Base-by-base conservation (phyloP, 1,140 invertebrate genomes). In the Sarcophaga peregrina region DNA sequence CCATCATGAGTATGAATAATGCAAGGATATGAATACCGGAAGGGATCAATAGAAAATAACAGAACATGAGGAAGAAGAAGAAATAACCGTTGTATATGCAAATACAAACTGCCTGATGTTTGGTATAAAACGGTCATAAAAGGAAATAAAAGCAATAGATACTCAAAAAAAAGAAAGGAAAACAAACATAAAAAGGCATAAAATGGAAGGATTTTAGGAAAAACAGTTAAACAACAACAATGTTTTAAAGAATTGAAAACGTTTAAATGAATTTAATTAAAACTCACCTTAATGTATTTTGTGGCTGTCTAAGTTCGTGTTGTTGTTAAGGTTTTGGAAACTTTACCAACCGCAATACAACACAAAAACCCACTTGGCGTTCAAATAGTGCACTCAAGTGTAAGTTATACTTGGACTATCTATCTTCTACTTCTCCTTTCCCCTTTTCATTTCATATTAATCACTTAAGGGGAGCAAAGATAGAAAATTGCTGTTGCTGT, bases 361-460 rank as follows among this genome's bases (percentile, higher is more conserved):
- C 73, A 58, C 11, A 58, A 68, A 17, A 68, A 17, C 62, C n/a
- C 62, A 68, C 62, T 68, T 68, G 62, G 62, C n/a, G 62, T 68
- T 68, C 17, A 78, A 78, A 78, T 47, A 20, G 25, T 78, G 47
- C 75, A 78, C 47, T 78, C 75, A 78, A 78, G 75, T 50, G 75
- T 37, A 78, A 78, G 75, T 78, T n/a, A 37, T 37, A 37, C 25
- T 37, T 37, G 25, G 25, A 37, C 25, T 37, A 37, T 2, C 25
- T 37, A 37, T 37, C 25, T 37, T 4, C 25, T 37, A 1, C 25
- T 78, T 52, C 47, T 74, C 50, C 50, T 74, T 8, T 78, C 75
- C 75, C 75, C 48, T 78, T 50, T n/a, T 62, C 15, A 15, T 37
- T 37, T 37, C 4, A 37, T 37, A 37, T n/a, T n/a, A 37, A 37